These are phyloP conservation scores for Haliclona indistincta DNA, from an alignment of 37 sponge, comb jelly and placozoan genomes.

Conservation along the genomic window DNA sequence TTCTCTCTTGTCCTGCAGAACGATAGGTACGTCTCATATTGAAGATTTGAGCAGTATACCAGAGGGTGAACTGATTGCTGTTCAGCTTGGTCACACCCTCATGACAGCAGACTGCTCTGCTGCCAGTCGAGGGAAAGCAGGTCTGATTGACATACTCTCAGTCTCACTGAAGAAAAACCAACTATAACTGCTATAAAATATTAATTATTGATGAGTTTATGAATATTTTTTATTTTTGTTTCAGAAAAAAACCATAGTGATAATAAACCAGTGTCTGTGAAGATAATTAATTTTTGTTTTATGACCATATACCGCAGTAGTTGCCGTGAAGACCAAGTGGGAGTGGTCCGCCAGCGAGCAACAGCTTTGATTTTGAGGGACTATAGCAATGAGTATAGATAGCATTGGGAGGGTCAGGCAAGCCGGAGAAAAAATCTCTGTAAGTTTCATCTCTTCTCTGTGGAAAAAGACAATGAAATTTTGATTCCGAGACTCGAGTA, in stretches of 20 bases:
- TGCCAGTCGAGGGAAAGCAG: no score
- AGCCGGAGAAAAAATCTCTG: constrained; percentile 66
- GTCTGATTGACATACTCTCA: no score
- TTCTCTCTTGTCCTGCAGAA: neutral
- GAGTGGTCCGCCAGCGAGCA: constrained; percentile 91
- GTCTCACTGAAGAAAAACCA: no score
- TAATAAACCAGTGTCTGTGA: no score
- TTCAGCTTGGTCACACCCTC: neutral
- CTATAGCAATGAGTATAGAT: constrained; percentile 94
- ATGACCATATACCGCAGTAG: constrained; percentile 93
- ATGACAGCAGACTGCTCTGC: no score
- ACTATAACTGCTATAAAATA: no score
- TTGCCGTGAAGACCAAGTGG: constrained; percentile 90
- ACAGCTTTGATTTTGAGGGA: constrained; percentile 74
- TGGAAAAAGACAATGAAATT: neutral
- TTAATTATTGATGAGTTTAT: no score
- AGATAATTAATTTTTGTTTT: no score
- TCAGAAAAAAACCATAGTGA: no score
- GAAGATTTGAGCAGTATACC: neutral
- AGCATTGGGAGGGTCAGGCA: constrained; percentile 78
- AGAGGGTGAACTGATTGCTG: neutral
- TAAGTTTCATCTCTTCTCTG: constrained; percentile 80
- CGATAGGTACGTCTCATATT: constrained; percentile 1
- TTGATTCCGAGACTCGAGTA: neutral
- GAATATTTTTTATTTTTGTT: no score